Evolutionary conservation across 2,113 vertebrate genomes (phyloP).

Genomic region (Lophochroa leadbeateri): DNA sequence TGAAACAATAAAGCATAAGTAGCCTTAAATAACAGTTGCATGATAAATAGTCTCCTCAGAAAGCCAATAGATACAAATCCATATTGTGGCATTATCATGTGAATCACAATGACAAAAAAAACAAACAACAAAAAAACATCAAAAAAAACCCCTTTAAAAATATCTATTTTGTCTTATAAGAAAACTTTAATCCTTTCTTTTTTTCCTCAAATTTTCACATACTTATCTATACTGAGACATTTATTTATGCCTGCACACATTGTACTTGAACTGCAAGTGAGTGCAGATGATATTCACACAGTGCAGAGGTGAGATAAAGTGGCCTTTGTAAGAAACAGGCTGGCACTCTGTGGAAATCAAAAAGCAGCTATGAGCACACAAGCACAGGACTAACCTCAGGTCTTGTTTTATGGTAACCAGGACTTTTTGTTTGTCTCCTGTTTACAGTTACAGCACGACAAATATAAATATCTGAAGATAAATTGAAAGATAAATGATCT

Average conservation of each 20-base stretch:
- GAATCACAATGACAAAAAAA: background rate
- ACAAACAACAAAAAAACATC: background rate
- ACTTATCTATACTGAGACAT: background rate
- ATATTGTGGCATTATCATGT: background rate
- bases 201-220: background rate
- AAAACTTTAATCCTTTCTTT: background rate
- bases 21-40: background rate
- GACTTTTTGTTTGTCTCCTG: background rate
- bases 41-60: background rate
- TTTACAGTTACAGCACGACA: background rate
- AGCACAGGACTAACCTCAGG: background rate
- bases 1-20: background rate
- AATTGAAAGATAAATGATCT: background rate
- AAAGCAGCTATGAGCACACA: accelerated
- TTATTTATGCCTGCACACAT: background rate
- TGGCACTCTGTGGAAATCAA: background rate
- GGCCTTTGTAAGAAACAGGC: background rate
- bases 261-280: background rate
- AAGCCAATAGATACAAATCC: background rate
- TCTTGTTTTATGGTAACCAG: background rate
- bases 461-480: background rate
- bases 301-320: background rate
- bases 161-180: background rate
- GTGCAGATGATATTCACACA: background rate
- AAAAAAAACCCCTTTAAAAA: background rate